Percentiles rank a stretch among this genome's conserved stretches.
These are phyloP conservation scores for Nansenia antarctica DNA, from an alignment of 2,113 vertebrate genomes.

Conservation along the genomic window DNA sequence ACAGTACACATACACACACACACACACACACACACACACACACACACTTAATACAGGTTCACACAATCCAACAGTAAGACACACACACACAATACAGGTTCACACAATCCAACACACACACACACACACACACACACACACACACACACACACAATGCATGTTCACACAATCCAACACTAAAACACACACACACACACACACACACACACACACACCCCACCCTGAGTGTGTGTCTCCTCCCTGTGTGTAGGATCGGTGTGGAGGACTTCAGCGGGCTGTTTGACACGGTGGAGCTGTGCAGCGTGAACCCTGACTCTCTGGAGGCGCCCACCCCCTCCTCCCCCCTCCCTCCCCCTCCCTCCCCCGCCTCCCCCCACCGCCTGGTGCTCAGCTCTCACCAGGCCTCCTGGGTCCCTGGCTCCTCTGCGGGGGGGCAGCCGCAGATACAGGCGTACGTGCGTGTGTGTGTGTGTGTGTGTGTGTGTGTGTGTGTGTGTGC, in stretches of 20 bases:
- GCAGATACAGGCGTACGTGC: constrained; percentile 58
- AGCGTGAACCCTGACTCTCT: constrained; percentile 69
- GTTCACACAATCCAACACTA: background rate
- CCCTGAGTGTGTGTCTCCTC: background rate
- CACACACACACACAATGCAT: background rate
- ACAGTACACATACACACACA: background rate
- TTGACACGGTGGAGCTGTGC: constrained; percentile 74
- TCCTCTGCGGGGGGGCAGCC: constrained; percentile 76
- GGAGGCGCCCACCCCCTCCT: constrained; percentile 19
- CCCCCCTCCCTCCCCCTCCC: background rate
- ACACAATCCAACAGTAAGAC: background rate
- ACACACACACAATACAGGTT: too few relatives aligned
- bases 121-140: too few relatives aligned
- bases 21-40: background rate
- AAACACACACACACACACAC: background rate
- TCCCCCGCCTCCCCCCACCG: background rate
- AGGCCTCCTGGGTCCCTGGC: constrained; percentile 70
- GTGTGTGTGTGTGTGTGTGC: background rate
- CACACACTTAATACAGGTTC: background rate
- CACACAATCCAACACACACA: too few relatives aligned
- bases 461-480: background rate
- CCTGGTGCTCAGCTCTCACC: constrained; percentile 71
- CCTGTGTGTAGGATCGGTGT: constrained; percentile 68
- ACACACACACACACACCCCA: too few relatives aligned
- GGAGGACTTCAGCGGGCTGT: constrained; percentile 72